Conservation (phyloP, 2,888 invertebrate species). For the Resseliella maxima region DNA sequence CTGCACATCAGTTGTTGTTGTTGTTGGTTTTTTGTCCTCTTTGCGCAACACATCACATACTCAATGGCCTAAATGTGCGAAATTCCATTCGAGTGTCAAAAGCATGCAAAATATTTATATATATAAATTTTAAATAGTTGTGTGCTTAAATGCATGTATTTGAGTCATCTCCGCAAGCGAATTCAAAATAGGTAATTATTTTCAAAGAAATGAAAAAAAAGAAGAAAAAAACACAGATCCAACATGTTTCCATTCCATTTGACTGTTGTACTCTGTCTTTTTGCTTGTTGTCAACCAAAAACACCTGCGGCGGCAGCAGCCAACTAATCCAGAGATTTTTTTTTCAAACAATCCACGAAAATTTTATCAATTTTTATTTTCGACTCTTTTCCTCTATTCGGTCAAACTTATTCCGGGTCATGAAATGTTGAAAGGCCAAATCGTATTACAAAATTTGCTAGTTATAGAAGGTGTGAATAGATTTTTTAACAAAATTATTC, state of each 20-base stretch:
- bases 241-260: not conserved
- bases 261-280: not conserved
- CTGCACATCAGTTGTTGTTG: not conserved
- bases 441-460: not conserved
- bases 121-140: slow-evolving; percentile 7
- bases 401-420: too few species aligned
- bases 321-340: too few species aligned
- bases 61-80: not conserved
- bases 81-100: slow-evolving; percentile 26
- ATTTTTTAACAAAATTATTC: too few species aligned
- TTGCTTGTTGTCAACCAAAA: not conserved
- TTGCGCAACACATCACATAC: not conserved
- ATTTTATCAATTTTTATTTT: not conserved
- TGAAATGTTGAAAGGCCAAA: not conserved
- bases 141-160: not conserved
- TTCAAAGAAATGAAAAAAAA: not conserved
- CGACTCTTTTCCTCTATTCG: too few species aligned
- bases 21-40: not conserved
- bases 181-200: not conserved
- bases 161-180: not conserved
- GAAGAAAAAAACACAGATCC: too few species aligned
- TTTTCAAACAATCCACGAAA: too few species aligned
- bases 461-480: not conserved
- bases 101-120: slow-evolving; percentile 19
- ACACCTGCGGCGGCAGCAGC: too few species aligned